Percentiles rank a stretch among this genome's conserved stretches.
phyloP scores from a whole-genome alignment of 2,888 invertebrate genomes.

The Odontomyia ornata region DNA sequence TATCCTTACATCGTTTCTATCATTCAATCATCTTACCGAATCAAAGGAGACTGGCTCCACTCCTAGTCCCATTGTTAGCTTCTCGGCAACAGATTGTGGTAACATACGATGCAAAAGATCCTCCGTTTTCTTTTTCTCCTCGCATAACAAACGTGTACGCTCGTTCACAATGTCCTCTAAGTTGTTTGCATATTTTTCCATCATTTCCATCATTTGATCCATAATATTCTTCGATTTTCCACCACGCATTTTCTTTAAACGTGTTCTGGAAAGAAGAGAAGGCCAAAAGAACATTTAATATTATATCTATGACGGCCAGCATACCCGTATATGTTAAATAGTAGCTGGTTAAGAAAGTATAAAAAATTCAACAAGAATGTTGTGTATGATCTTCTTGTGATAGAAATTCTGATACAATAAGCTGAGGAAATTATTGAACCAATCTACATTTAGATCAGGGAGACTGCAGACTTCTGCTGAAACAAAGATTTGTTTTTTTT shows the following conservation, averaged over 20 bases:
- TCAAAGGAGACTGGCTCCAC: slow-evolving; percentile 94
- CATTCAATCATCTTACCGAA: slow-evolving; percentile 67
- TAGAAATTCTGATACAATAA: too few relatives aligned
- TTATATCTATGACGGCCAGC: too few relatives aligned
- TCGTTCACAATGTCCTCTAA: slow-evolving; percentile 93
- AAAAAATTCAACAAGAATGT: too few relatives aligned
- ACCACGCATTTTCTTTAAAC: slow-evolving; percentile 90
- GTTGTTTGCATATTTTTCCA: slow-evolving; percentile 96
- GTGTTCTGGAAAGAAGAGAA: slow-evolving; percentile 58
- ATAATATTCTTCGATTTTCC: slow-evolving; percentile 87
- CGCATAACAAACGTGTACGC: slow-evolving; percentile 85
- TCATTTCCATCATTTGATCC: slow-evolving; percentile 98
- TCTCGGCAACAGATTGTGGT: slow-evolving; percentile 91
- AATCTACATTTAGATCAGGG: too few relatives aligned
- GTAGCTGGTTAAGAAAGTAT: too few relatives aligned
- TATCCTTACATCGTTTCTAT: too few relatives aligned
- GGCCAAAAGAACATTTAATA: too few relatives aligned
- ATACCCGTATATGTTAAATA: too few relatives aligned
- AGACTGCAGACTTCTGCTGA: too few relatives aligned
- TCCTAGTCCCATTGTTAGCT: slow-evolving; percentile 86
- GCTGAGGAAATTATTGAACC: too few relatives aligned
- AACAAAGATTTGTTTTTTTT: too few relatives aligned
- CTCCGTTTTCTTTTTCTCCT: slow-evolving; percentile 94
- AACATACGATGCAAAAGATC: slow-evolving; percentile 93
- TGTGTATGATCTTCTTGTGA: too few relatives aligned